phyloP scores from a whole-genome alignment of 2,797 vertebrate genomes.

The Prunella strophiata region DNA sequence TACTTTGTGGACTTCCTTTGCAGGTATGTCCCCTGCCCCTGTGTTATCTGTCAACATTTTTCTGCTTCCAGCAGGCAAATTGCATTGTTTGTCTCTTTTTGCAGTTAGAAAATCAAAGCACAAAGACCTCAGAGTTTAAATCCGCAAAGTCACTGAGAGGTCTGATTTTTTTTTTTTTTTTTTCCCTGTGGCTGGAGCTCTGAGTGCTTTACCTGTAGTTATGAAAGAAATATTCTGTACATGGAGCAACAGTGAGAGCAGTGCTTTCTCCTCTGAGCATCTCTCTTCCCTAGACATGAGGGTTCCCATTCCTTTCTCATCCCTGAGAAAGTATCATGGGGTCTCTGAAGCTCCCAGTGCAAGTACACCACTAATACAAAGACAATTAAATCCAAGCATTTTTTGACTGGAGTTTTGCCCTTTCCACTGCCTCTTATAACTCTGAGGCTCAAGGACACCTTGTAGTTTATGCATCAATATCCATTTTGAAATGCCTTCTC shows the following conservation, averaged over 20 bases:
- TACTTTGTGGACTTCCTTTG: neutral
- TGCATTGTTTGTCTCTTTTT: neutral
- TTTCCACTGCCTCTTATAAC: neutral
- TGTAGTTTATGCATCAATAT: neutral
- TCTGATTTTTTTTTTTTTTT: neutral
- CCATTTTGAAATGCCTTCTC: neutral
- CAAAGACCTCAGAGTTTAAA: neutral
- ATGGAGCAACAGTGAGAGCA: neutral
- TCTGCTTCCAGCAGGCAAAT: neutral
- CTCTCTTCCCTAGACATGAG: neutral
- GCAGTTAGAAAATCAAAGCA: neutral
- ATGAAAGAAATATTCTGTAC: neutral
- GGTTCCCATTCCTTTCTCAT: neutral
- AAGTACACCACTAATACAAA: neutral
- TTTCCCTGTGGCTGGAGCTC: neutral
- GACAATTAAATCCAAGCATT: neutral
- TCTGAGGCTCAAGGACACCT: neutral
- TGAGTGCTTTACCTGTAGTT: neutral
- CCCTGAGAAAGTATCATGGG: neutral
- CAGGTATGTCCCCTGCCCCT: neutral
- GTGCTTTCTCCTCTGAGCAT: accelerated
- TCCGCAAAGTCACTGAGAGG: neutral
- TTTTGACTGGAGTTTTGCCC: neutral
- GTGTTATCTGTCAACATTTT: neutral
- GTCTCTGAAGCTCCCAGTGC: accelerated